phyloP scores from a whole-genome alignment of 53 echinoderm and acorn worm species.

The Antedon mediterranea region DNA sequence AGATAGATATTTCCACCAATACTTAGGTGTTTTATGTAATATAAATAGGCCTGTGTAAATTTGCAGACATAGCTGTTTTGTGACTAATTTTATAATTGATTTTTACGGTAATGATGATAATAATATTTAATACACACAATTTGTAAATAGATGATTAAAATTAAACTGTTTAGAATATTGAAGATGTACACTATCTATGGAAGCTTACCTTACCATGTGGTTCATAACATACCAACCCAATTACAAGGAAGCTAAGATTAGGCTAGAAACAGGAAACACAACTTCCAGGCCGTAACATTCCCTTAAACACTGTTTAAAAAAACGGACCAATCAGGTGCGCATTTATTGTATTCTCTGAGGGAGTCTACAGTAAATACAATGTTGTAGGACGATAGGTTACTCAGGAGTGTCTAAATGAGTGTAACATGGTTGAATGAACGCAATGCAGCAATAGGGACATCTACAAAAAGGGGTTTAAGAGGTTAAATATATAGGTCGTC shows the following conservation, averaged over 20 bases:
- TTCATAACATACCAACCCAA: neutral
- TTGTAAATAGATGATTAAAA: no score
- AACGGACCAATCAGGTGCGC: neutral
- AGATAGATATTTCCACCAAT: no score
- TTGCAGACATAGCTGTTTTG: no score
- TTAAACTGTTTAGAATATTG: no score
- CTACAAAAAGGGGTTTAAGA: neutral
- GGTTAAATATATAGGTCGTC: neutral
- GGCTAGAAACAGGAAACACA: neutral
- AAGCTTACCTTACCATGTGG: neutral
- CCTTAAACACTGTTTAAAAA: neutral
- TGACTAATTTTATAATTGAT: no score
- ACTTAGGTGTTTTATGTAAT: no score
- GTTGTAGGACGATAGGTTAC: neutral
- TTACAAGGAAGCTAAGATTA: neutral
- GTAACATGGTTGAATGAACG: neutral
- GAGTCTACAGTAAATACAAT: neutral
- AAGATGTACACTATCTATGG: neutral
- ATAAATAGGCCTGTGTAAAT: no score
- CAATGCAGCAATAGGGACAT: neutral
- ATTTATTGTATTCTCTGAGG: neutral
- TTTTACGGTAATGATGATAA: no score
- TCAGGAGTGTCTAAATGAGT: neutral
- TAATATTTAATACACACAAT: no score
- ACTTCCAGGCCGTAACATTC: neutral